These are phyloP conservation scores for Mobula birostris DNA, from an alignment of 2,113 vertebrate genomes.

Conservation along the genomic window DNA sequence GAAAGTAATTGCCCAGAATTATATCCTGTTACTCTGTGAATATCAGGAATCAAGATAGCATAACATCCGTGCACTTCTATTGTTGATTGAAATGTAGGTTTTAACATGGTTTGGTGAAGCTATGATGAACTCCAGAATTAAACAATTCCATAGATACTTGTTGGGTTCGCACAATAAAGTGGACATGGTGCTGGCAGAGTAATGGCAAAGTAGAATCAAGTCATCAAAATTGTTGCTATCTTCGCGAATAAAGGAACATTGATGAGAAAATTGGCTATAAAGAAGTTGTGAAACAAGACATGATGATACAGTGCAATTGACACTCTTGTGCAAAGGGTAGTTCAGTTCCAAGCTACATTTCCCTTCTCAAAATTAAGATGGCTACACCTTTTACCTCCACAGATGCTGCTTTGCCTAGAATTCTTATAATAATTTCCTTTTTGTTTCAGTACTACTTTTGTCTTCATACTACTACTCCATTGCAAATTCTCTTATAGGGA, in stretches of 20 bases:
- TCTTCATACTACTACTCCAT: too few species aligned
- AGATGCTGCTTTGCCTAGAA: too few species aligned
- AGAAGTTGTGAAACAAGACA: neutral
- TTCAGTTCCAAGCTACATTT: neutral
- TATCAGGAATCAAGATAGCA: neutral
- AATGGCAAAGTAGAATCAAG: neutral
- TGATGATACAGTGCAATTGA: neutral
- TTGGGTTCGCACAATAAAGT: neutral
- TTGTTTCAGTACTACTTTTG: too few species aligned
- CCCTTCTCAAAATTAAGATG: neutral
- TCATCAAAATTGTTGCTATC: too few species aligned
- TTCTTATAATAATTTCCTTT: too few species aligned
- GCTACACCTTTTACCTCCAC: too few species aligned
- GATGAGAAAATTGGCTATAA: neutral
- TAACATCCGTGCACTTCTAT: neutral
- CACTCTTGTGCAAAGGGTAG: neutral
- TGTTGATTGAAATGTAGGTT: neutral
- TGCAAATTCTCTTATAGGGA: too few species aligned
- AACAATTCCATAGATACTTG: neutral
- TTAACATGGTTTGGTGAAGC: neutral
- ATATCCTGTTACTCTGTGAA: neutral
- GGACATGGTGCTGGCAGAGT: neutral
- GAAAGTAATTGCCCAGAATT: neutral
- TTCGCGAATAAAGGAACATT: neutral
- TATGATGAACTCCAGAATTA: neutral